Evolutionary conservation across 2,888 invertebrate genomes (phyloP).

Genomic region (Sminthurides aquaticus): DNA sequence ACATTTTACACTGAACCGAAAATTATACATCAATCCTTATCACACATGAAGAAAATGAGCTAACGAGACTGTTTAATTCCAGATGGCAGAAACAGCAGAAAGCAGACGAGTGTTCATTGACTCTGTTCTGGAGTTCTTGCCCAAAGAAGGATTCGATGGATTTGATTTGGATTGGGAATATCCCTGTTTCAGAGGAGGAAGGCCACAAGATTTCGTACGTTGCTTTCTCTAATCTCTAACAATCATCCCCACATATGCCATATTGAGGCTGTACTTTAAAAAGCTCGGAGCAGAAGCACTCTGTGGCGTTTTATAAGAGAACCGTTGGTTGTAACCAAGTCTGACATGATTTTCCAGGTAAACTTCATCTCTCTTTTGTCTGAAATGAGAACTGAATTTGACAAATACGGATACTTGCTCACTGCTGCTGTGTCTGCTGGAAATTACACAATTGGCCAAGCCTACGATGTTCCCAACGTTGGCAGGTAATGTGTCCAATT

Average conservation of each 20-base stretch:
- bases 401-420: conserved; percentile 25
- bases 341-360: no score
- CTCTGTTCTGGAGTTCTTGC: conserved; percentile 44
- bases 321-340: no score
- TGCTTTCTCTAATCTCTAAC: not conserved
- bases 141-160: conserved; percentile 37
- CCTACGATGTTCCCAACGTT: conserved; percentile 29
- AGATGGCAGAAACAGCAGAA: conserved; percentile 38
- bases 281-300: no score
- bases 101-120: conserved; percentile 43
- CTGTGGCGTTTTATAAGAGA: no score
- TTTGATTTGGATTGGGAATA: conserved; percentile 45
- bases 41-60: no score
- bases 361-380: conserved; percentile 23
- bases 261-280: not conserved
- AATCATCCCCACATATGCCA: not conserved
- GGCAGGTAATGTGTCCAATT: not conserved
- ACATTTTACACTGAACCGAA: no score
- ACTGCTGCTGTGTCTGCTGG: conserved; percentile 37
- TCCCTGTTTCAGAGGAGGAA: conserved; percentile 45
- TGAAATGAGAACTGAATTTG: conserved; percentile 24
- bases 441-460: conserved; percentile 25
- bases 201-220: conserved; percentile 43
- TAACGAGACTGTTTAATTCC: no score
- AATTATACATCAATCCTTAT: no score